A percentile compares a stretch with the other conserved stretches of the same genome.
These are phyloP conservation scores for Sycobia sp. DNA, from an alignment of 1,140 invertebrate genomes.

Conservation along the genomic window DNA sequence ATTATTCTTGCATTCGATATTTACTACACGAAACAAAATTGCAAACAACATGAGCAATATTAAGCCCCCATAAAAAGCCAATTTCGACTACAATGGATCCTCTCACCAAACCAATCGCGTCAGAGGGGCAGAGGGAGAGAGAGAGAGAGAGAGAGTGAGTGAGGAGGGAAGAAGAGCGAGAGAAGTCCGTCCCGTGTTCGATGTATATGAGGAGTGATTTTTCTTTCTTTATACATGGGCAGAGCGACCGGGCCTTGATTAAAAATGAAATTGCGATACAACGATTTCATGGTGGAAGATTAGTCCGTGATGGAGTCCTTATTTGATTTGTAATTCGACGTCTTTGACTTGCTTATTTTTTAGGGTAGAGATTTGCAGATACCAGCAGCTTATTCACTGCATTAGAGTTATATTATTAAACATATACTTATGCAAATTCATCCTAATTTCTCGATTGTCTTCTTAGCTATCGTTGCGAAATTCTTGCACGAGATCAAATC, in stretches of 20 bases:
- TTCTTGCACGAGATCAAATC: too few relatives aligned
- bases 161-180: constrained; percentile 37
- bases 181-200: constrained; percentile 31
- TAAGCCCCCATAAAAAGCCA: constrained; percentile 50
- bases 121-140: too few relatives aligned
- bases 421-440: constrained; percentile 9
- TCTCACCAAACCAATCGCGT: constrained; percentile 25
- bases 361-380: too few relatives aligned
- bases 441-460: not conserved
- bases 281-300: constrained; percentile 49
- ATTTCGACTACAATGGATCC: constrained; percentile 46
- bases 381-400: not conserved
- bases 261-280: constrained; percentile 51
- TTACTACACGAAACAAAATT: constrained; percentile 41
- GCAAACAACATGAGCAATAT: constrained; percentile 46
- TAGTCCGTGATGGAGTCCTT: constrained; percentile 41
- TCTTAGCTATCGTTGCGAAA: too few relatives aligned
- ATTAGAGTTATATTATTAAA: constrained; percentile 5
- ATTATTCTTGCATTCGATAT: constrained; percentile 11
- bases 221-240: constrained; percentile 4
- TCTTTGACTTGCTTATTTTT: constrained; percentile 2
- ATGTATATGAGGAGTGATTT: constrained; percentile 29
- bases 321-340: constrained; percentile 51
- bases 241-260: constrained; percentile 45
- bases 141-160: too few relatives aligned